A percentile compares a stretch with the other conserved stretches of the same genome.
Conservation (phyloP, 2,797 vertebrate genomes). For the Chromobotia macracanthus region DNA sequence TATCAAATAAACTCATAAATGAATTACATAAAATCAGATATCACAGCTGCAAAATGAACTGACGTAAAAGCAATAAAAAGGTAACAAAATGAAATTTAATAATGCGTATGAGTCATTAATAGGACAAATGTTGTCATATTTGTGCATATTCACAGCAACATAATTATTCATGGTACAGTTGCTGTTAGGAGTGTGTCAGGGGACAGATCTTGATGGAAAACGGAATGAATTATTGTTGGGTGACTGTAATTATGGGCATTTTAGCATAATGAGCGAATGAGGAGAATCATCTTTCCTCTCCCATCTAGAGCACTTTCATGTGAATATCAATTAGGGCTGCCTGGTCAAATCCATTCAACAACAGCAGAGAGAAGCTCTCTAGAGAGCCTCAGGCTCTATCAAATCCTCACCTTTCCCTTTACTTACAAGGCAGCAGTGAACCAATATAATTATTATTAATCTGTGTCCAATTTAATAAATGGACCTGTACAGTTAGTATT, state of each 20-base stretch:
- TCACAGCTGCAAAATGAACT: neutral
- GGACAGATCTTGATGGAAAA: conserved; percentile 39
- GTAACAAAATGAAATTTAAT: neutral
- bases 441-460: conserved; percentile 5
- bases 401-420: conserved; percentile 5
- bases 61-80: conserved; percentile 5
- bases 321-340: conserved; percentile 30
- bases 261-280: conserved; percentile 32
- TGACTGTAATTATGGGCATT: conserved; percentile 32
- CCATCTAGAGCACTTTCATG: conserved; percentile 16
- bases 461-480: conserved; percentile 8
- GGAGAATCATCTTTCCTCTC: conserved; percentile 31
- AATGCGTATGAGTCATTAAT: conserved; percentile 16
- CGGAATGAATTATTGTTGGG: conserved; percentile 35
- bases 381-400: neutral
- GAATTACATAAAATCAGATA: neutral
- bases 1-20: neutral
- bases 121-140: conserved; percentile 23
- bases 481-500: neutral
- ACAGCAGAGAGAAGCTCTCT: conserved; percentile 11
- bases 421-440: conserved; percentile 11
- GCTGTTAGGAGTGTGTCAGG: neutral
- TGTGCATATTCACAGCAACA: conserved; percentile 10
- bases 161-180: conserved; percentile 20
- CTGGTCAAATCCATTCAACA: conserved; percentile 31